Conservation (phyloP, 2,113 vertebrate genomes). For the Etia nguti region DNA sequence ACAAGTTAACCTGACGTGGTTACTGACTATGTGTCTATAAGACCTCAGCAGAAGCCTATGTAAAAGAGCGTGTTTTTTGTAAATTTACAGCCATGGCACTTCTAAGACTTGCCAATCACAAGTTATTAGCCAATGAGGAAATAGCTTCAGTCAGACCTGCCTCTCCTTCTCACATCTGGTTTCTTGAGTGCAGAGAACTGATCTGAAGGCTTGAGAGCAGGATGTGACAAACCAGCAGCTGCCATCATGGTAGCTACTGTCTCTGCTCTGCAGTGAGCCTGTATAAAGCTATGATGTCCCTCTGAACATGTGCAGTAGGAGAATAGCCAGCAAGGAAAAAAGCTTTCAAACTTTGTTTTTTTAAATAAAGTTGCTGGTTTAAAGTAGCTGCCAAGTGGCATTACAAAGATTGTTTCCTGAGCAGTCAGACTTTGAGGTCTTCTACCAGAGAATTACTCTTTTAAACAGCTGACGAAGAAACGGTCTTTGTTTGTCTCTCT, state of each 20-base stretch:
- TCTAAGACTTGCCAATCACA: not conserved
- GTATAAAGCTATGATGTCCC: not conserved
- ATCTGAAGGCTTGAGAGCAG: not conserved
- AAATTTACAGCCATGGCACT: accelerated
- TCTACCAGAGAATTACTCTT: not conserved
- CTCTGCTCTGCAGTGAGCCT: not conserved
- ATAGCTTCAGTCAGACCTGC: not conserved
- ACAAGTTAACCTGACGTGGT: not conserved
- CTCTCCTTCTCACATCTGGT: not conserved
- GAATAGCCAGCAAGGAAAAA: not conserved
- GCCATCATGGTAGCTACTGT: not conserved
- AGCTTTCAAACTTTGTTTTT: not conserved
- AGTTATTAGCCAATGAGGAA: not conserved
- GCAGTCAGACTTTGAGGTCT: not conserved
- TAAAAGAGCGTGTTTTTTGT: accelerated
- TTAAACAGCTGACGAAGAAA: not conserved
- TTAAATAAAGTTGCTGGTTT: not conserved
- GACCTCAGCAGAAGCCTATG: not conserved
- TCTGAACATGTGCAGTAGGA: not conserved
- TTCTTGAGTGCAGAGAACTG: not conserved
- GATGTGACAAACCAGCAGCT: accelerated
- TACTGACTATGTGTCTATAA: not conserved
- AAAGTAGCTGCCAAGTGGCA: not conserved
- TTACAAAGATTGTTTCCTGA: not conserved
- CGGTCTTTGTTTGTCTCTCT: not conserved